Base-by-base conservation (phyloP, 53 echinoderm and acorn worm species). In the Henricia sp. region DNA sequence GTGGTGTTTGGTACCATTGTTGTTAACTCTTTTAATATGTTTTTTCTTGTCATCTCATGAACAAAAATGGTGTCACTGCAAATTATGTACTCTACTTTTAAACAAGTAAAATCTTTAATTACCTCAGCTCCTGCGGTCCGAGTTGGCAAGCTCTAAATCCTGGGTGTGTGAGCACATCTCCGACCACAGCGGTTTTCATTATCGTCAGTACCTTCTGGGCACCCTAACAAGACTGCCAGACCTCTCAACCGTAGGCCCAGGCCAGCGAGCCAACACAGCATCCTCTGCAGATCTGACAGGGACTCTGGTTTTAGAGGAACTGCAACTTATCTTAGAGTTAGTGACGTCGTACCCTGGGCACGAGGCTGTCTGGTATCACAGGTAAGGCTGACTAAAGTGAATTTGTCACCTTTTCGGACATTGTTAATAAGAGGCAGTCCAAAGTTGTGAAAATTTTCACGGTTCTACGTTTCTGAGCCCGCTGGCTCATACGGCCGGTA, bases 131-230 rank as follows among this genome's bases (percentile, higher is more conserved):
- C 48, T 92, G n/a, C 25, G 82, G 41, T 66, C 88, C 17, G 96
- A 96, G 65, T 82, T 94, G 68, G 50, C 37, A 32, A 50, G 64
- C 52, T 92, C 90, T 66, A 94, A 66, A 52, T 14, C 83, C 0
- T 96, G 93, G 94, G 94, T 96, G 5, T 77, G 43, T 28, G 35
- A 58, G 56, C 94, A 96, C 35, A 62, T 96, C 5, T 96, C 96
- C 11, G 96, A 96, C 52, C 94, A 96, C 88, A 96, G 96, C 53
- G 96, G 96, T 33, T 92, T 94, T 71, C 94, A 94, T 77, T 96
- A 94, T 55, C 64, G 96, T 41, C 91, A 96, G 85, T 91, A 84
- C 46, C 86, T 91, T 12, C 52, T 95, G 35, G 58, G 82, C 1
- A n/a, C 66, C 29, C 39, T 93, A 26, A 62, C 43, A 0, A 51